phyloP scores from a whole-genome alignment of 2,113 vertebrate species.

The Notothenia coriiceps region DNA sequence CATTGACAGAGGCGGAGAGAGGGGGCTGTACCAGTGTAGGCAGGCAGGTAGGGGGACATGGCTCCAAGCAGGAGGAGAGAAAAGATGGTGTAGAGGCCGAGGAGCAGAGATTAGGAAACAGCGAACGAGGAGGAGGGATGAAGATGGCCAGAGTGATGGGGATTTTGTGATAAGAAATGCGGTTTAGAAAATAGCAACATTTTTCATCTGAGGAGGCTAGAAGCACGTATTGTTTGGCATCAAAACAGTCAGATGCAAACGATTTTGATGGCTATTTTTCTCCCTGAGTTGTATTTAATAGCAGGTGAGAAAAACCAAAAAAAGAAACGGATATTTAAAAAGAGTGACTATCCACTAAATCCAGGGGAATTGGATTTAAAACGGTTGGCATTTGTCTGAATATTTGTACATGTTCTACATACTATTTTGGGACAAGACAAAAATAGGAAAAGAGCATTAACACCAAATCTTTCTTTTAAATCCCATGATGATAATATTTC shows the following conservation, averaged over 20 bases:
- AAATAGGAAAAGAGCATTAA: not conserved
- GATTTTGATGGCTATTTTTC: not conserved
- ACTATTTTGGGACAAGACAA: not conserved
- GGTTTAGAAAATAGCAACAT: not conserved
- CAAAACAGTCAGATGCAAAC: not conserved
- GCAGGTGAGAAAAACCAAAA: not conserved
- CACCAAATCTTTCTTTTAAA: not conserved
- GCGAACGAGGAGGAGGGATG: conserved; percentile 41
- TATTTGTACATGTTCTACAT: not conserved
- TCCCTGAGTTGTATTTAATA: not conserved
- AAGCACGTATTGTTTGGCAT: not conserved
- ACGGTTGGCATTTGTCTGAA: not conserved
- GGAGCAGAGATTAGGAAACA: conserved; percentile 39
- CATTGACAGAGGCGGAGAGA: conserved; percentile 81
- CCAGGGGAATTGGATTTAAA: not conserved
- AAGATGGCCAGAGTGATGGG: conserved; percentile 36
- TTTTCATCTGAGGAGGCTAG: not conserved
- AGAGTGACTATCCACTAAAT: not conserved
- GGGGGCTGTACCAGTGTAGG: conserved; percentile 76
- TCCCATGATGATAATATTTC: not conserved
- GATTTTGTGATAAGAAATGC: conserved; percentile 26
- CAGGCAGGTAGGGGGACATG: conserved; percentile 79
- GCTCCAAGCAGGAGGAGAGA: conserved; percentile 44
- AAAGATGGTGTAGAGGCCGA: conserved; percentile 52
- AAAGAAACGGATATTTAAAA: not conserved